Evolutionary conservation across 2,797 vertebrate genomes (phyloP), one percentile per base, ranked within the genome.

Genomic region (Rhinogobio ventralis): DNA sequence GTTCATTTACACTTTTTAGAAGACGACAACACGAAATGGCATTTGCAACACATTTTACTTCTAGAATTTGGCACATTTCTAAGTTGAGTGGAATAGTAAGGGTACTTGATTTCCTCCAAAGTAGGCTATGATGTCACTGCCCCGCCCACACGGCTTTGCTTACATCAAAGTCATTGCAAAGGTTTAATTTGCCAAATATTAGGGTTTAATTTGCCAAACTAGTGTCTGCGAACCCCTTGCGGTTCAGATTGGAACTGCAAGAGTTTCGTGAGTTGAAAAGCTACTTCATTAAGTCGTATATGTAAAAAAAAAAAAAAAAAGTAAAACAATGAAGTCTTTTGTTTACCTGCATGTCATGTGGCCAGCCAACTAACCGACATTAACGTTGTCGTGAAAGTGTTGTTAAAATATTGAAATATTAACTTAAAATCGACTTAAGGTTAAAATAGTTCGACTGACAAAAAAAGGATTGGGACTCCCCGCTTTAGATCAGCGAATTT

Each of bases 81-180:
- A 11, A 36, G 51, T 23, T 14, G 14, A 75, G n/a, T 36, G 23
- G 30, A 14, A 30, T 23, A 13, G 9, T 0, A 28, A 60, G 57
- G 23, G 25, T 25, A 25, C 57, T 62, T 62, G 57, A 33, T 33
- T 7, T 53, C 6, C 23, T 55, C 4, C 10, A n/a, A 55, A 75
- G 13, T 11, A 30, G 2, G 20, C 0, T n/a, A 1, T 55, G 30
- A 57, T 57, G 20, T 55, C 73, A 75, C 11, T 19, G 53, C 55
- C 74, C 36, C 74, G 4, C 55, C 74, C 74, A 77, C 74, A 62
- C 0, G 15, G 75, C 8, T n/a, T 77, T 45, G 55, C 53, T 77
- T 19, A 77, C 55, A 28, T 45, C 36, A 62, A 36, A 3, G 17
- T 23, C 7, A 1, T 30, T 33, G 2, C 25, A 25, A 7, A 28